A percentile compares a stretch with the other conserved stretches of the same genome.
Conservation (phyloP, 1,140 invertebrate genomes). For the Drosophila truncata region DNA sequence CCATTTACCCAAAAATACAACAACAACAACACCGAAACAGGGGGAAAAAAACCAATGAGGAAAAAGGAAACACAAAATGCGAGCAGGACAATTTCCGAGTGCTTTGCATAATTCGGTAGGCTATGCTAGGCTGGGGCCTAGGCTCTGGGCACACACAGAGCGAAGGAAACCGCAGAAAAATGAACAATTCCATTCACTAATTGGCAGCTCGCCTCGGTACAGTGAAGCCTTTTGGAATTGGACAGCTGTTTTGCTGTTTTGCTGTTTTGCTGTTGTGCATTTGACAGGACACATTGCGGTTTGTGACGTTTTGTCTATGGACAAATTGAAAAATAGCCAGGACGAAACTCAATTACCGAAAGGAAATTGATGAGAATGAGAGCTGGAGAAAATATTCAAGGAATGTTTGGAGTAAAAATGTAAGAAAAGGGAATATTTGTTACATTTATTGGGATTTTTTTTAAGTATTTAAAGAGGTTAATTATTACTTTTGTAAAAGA, state of each 20-base stretch:
- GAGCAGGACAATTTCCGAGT: constrained; percentile 51
- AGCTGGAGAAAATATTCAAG: neutral
- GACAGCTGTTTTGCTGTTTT: neutral
- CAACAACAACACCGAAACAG: neutral
- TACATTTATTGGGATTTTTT: neutral
- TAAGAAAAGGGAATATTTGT: neutral
- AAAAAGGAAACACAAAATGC: constrained; percentile 46
- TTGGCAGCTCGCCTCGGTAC: constrained; percentile 40
- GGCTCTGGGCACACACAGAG: neutral
- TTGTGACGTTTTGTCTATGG: constrained; percentile 12
- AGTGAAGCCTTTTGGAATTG: constrained; percentile 15
- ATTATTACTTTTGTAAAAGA: neutral
- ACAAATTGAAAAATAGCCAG: constrained; percentile 19
- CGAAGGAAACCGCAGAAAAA: constrained; percentile 53
- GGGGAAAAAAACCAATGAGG: neutral
- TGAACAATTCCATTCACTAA: constrained; percentile 55
- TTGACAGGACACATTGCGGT: constrained; percentile 27
- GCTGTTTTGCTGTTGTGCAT: constrained; percentile 18
- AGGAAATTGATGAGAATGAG: neutral
- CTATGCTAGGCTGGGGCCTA: constrained; percentile 24
- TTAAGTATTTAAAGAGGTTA: neutral
- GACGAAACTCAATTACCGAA: constrained; percentile 31
- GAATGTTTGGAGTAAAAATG: neutral
- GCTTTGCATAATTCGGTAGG: constrained; percentile 52
- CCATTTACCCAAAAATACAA: constrained; percentile 11